phyloP scores from a whole-genome alignment of 2,113 vertebrate species.

The Cephalophus harveyi region DNA sequence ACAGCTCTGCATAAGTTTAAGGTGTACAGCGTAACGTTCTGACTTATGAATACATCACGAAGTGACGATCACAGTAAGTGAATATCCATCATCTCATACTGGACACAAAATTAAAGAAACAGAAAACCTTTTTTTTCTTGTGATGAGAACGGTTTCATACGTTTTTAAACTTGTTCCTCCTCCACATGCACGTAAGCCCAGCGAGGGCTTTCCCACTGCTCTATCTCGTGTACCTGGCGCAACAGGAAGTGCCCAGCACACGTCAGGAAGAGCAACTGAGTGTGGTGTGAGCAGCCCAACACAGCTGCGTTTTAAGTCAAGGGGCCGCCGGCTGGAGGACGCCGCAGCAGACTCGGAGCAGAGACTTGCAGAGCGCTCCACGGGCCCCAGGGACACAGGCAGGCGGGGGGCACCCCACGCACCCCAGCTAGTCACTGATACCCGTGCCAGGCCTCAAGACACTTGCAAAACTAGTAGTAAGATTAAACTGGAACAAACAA shows the following conservation, averaged over 20 bases:
- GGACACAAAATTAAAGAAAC: background rate
- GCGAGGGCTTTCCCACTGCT: background rate
- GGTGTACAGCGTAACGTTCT: rapidly evolving
- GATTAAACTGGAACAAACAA: background rate
- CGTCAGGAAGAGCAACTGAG: background rate
- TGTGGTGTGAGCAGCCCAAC: background rate
- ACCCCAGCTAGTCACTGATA: background rate
- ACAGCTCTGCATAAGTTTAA: rapidly evolving
- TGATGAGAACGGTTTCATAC: background rate
- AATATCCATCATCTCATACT: background rate
- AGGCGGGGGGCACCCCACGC: background rate
- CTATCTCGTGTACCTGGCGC: background rate
- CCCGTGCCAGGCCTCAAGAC: background rate
- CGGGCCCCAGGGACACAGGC: background rate
- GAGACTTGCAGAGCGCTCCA: background rate
- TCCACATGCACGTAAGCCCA: background rate
- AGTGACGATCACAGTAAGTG: background rate
- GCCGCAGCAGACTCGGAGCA: background rate
- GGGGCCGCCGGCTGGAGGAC: background rate
- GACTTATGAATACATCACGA: background rate
- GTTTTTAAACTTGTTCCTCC: background rate
- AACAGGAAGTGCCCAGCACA: background rate
- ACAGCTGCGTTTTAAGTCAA: background rate
- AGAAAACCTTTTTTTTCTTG: background rate
- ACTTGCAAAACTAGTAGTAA: background rate